phyloP scores from a whole-genome alignment of 1,140 invertebrate genomes.

The Neodiprion virginianus region DNA sequence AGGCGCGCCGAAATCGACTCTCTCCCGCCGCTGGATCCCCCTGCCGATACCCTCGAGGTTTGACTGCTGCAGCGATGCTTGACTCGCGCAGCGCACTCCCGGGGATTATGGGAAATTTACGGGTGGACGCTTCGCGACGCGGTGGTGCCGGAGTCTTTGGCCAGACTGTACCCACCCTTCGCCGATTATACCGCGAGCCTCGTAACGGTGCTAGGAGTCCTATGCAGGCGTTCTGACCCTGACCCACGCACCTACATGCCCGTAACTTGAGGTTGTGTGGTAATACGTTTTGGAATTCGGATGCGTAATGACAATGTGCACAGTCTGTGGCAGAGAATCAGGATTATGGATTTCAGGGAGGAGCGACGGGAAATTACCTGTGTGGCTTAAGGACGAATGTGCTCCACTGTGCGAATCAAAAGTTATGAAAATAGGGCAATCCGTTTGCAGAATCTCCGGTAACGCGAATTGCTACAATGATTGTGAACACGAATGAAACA shows the following conservation, averaged over 20 bases:
- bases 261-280: neutral
- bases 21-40: neutral
- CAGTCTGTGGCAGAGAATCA: no score
- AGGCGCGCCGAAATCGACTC: neutral
- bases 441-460: no score
- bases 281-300: neutral
- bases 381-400: no score
- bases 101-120: neutral
- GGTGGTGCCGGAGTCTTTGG: neutral
- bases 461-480: no score
- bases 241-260: conserved; percentile 6
- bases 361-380: no score
- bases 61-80: neutral
- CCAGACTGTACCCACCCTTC: neutral
- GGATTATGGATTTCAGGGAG: no score
- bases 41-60: neutral
- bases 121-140: neutral
- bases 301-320: no score
- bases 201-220: conserved; percentile 1
- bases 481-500: no score
- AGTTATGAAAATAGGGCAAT: no score
- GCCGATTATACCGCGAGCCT: neutral
- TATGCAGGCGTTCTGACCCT: neutral
- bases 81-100: neutral
- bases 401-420: no score